Base-by-base conservation (phyloP, 2,797 vertebrate species). In the Macrochelys suwanniensis region DNA sequence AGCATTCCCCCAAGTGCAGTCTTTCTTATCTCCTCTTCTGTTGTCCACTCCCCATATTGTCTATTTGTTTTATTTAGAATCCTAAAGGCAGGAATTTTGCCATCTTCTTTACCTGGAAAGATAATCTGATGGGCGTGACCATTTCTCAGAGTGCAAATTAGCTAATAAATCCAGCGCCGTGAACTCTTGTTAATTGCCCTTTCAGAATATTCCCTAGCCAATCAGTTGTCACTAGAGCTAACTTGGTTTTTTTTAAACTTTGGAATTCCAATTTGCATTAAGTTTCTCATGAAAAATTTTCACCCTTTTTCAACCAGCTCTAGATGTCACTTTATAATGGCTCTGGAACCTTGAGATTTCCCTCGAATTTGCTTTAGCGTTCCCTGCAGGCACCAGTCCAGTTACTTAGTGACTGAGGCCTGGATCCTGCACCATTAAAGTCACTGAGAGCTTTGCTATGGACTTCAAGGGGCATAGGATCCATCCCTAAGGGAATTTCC, bases 11-110 rank as follows among this genome's bases (percentile, higher is more conserved):
- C 51, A 47, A 90, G 89, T 82, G 53, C 0, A 3, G 37, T 83
- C 90, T 92, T 76, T 92, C 33, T 5, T 89, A 87, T 59, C 80
- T 89, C 89, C 80, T 87, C 89, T 94, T n/a, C 95, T 79, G n/a
- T 92, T 97, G 95, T 93, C 93, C 4, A 11, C 85, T 12, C 54
- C 94, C 96, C 94, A 94, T 78, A 84, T 96, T 95, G 87, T 96
- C 54, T 91, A 59, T 51, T 47, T 76, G 83, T 26, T 82, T 50
- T 26, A 2, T 0, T 4, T 2, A 57, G 89, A 90, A 42, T 90
- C 90, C 5, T 25, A 59, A 90, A 56, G 82, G 84, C 61, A 57
- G 92, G 49, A 88, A 80, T 7, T 21, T 1, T 0, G 54, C 51
- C 1, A 0, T 76, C 78, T 82, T 81, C 82, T 26, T 80, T 1